Evolutionary conservation across 2,797 vertebrate species (phyloP).

Genomic region (Channa striata): DNA sequence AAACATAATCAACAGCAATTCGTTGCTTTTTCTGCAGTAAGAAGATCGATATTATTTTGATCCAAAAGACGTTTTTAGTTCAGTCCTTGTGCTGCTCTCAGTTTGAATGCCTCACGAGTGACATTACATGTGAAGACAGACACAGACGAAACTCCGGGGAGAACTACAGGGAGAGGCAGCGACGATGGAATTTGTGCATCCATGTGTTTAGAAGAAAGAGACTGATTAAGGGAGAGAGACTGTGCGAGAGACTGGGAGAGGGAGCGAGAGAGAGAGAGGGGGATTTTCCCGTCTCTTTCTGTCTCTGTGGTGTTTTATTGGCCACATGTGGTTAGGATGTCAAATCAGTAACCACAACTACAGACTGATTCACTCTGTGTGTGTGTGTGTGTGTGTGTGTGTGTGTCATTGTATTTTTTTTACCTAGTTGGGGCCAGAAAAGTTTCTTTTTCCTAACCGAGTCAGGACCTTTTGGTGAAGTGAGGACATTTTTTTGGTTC

Average conservation of each 20-base stretch:
- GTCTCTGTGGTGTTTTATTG: constrained; percentile 71
- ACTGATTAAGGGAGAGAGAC: constrained; percentile 18
- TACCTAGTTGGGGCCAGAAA: too few relatives aligned
- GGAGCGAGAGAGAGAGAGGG: constrained; percentile 27
- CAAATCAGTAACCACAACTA: constrained; percentile 66
- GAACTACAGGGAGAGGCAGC: constrained; percentile 28
- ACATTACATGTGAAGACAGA: constrained; percentile 9
- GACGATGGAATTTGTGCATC: constrained; percentile 38
- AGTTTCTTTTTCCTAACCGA: too few relatives aligned
- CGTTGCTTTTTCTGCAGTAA: too few relatives aligned
- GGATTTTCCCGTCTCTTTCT: constrained; percentile 66
- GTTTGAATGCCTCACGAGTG: too few relatives aligned
- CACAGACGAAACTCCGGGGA: constrained; percentile 17
- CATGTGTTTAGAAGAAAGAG: constrained; percentile 35
- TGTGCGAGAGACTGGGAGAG: not conserved
- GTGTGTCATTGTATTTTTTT: too few relatives aligned
- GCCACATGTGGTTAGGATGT: constrained; percentile 74
- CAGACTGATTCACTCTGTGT: constrained; percentile 47
- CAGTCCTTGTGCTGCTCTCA: too few relatives aligned
- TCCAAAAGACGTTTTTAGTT: too few relatives aligned
- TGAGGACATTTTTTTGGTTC: too few relatives aligned
- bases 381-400: constrained; percentile 33
- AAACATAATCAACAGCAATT: too few relatives aligned
- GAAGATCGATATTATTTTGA: too few relatives aligned
- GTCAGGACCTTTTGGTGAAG: too few relatives aligned